Conservation (phyloP, 2,797 vertebrate species). For the Crenichthys baileyi region DNA sequence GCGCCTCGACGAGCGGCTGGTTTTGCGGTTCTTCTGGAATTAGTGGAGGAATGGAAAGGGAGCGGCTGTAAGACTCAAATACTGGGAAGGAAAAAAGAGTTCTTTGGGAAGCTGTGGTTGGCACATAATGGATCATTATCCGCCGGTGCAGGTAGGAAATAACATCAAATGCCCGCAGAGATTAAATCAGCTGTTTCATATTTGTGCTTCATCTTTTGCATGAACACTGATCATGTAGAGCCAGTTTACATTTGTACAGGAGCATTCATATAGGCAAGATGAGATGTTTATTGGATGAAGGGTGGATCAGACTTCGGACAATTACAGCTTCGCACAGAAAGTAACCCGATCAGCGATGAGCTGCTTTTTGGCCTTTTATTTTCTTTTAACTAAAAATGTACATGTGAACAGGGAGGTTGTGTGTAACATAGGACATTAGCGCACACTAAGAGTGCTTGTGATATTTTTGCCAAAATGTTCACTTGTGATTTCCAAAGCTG, state of each 20-base stretch:
- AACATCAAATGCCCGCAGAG: background rate
- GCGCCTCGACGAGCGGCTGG: constrained; percentile 49
- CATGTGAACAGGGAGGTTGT: background rate
- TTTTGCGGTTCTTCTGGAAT: constrained; percentile 66
- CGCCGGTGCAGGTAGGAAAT: constrained; percentile 64
- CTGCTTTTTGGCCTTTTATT: background rate
- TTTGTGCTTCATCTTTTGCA: background rate
- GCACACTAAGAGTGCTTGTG: constrained; percentile 55
- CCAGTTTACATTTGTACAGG: background rate
- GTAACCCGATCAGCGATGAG: constrained; percentile 27
- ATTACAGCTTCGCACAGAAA: constrained; percentile 46
- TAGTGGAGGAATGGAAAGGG: constrained; percentile 67
- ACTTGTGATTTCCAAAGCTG: constrained; percentile 33
- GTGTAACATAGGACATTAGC: background rate
- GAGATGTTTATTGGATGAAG: constrained; percentile 26
- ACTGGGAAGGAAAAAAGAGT: constrained; percentile 18
- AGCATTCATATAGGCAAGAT: background rate
- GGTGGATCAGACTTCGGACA: constrained; percentile 23
- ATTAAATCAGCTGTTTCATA: background rate
- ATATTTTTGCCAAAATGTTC: constrained; percentile 25
- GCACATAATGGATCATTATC: constrained; percentile 61
- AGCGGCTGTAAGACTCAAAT: constrained; percentile 64
- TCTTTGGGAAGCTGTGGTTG: constrained; percentile 32
- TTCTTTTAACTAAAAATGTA: background rate
- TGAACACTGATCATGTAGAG: background rate